Conservation (phyloP, 1,140 invertebrate genomes). For the Lasioglossum baleicum region DNA sequence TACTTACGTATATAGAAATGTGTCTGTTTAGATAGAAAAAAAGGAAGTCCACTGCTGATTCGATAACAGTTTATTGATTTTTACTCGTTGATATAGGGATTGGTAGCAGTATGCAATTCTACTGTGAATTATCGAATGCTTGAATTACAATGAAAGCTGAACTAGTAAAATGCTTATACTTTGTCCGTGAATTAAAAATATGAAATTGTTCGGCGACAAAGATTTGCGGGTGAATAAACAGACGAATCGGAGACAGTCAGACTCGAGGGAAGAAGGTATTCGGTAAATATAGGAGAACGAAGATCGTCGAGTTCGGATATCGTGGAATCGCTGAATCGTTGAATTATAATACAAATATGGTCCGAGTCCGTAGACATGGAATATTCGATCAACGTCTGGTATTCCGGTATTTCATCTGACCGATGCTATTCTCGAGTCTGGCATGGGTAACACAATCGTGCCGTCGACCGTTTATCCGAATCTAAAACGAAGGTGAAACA, state of each 20-base stretch:
- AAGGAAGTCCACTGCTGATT: too few species aligned
- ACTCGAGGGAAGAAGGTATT: background rate
- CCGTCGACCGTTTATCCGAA: conserved; percentile 13
- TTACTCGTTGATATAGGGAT: too few species aligned
- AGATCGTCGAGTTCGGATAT: too few species aligned
- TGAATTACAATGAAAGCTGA: too few species aligned
- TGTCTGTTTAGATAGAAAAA: background rate
- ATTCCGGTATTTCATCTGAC: conserved; percentile 46
- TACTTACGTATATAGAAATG: background rate
- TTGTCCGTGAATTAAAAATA: too few species aligned
- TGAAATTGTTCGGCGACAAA: background rate
- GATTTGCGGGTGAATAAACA: too few species aligned
- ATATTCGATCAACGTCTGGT: conserved; percentile 31
- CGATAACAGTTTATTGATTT: too few species aligned
- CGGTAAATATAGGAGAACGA: background rate
- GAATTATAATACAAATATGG: conserved; percentile 4
- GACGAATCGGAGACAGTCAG: too few species aligned
- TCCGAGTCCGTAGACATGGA: background rate
- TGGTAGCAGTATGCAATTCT: background rate
- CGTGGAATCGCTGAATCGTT: background rate
- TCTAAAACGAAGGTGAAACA: background rate
- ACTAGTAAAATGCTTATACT: too few species aligned
- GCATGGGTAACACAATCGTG: conserved; percentile 42
- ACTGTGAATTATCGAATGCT: background rate
- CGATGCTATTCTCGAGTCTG: conserved; percentile 57